Percentiles rank a stretch among this genome's conserved stretches.
These are phyloP conservation scores for Ormyrus thymus DNA, from an alignment of 2,888 invertebrate genomes.

Conservation along the genomic window DNA sequence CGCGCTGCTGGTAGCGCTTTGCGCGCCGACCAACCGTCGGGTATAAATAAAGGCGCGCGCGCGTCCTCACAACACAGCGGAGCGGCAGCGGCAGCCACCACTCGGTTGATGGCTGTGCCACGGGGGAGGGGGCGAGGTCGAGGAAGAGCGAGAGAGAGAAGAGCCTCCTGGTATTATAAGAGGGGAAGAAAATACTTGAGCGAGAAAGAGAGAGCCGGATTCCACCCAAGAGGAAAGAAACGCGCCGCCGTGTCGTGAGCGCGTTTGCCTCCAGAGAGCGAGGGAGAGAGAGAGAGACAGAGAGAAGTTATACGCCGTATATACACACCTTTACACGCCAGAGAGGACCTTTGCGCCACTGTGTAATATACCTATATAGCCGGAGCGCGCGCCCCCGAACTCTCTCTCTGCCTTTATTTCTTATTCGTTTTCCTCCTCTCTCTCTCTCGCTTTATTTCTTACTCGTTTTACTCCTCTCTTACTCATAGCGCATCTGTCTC, in stretches of 20 bases:
- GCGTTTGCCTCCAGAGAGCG: slow-evolving; percentile 50
- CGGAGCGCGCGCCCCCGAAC: not conserved
- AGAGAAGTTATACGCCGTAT: slow-evolving; percentile 40
- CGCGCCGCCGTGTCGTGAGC: slow-evolving; percentile 48
- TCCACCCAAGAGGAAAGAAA: slow-evolving; percentile 56
- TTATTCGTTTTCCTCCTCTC: not conserved
- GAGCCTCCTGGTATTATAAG: slow-evolving; percentile 42
- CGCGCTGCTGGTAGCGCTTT: slow-evolving; percentile 26
- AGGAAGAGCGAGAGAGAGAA: slow-evolving; percentile 39
- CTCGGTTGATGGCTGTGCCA: too few relatives aligned
- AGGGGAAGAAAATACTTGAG: slow-evolving; percentile 54
- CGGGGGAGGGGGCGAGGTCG: slow-evolving; percentile 47
- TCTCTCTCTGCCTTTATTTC: slow-evolving; percentile 46
- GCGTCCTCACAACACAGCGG: slow-evolving; percentile 21
- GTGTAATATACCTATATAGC: not conserved
- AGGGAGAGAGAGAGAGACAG: slow-evolving; percentile 32
- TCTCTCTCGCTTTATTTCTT: slow-evolving; percentile 29
- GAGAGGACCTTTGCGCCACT: slow-evolving; percentile 37
- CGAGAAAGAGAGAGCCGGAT: slow-evolving; percentile 46
- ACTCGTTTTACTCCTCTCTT: slow-evolving; percentile 36
- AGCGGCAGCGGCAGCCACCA: not conserved
- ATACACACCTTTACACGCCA: slow-evolving; percentile 28
- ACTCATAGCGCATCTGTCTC: slow-evolving; percentile 41
- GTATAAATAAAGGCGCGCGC: slow-evolving; percentile 54
- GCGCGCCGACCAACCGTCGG: slow-evolving; percentile 50